phyloP scores from a whole-genome alignment of 2,888 invertebrate species.

The Epinotia bilunana region DNA sequence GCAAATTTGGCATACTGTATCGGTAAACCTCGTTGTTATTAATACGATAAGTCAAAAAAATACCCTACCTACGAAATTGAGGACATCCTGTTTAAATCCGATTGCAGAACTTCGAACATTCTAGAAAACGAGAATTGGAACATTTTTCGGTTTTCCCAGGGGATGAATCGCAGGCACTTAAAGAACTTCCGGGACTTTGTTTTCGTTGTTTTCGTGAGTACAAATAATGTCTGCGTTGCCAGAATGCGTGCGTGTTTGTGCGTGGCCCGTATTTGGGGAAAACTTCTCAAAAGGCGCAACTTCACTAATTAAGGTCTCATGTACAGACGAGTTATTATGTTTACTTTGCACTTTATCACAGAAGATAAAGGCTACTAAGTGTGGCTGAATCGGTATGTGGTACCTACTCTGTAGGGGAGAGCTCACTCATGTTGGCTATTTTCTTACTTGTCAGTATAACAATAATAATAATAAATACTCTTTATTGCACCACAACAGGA shows the following conservation, averaged over 20 bases:
- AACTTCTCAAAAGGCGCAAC: background rate
- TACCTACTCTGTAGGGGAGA: no score
- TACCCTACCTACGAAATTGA: background rate
- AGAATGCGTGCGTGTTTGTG: background rate
- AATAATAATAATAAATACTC: no score
- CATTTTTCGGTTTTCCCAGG: background rate
- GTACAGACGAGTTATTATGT: no score
- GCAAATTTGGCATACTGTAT: no score
- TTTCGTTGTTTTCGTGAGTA: background rate
- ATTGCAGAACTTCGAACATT: background rate
- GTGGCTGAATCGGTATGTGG: no score
- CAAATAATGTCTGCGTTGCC: conserved; percentile 7
- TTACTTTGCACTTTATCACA: no score
- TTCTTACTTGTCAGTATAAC: no score
- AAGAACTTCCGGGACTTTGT: conserved; percentile 11
- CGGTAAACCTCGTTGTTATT: no score
- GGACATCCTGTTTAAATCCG: background rate
- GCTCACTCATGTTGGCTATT: no score
- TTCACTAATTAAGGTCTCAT: background rate
- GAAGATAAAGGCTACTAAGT: no score
- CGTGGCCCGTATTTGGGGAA: conserved; percentile 9
- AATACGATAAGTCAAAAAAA: no score
- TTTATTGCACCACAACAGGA: no score
- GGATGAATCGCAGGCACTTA: background rate
- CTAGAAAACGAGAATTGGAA: background rate